Evolutionary conservation across 2,888 invertebrate genomes (phyloP).

Genomic region (Drosophila paranaensis): DNA sequence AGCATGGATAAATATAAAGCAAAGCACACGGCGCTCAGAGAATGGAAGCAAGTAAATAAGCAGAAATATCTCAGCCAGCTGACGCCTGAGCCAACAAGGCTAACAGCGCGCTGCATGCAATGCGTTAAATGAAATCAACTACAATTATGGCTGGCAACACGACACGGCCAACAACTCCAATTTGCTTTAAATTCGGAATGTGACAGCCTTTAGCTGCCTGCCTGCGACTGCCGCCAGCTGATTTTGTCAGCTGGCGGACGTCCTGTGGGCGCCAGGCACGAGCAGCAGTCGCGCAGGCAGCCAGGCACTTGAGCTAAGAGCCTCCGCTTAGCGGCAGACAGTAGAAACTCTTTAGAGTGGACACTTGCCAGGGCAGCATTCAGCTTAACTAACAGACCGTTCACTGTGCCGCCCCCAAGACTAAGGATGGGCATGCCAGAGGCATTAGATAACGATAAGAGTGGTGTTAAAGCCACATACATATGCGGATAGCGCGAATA

Average conservation of each 20-base stretch:
- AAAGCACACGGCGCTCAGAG: conserved; percentile 24
- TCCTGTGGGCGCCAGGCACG: conserved; percentile 36
- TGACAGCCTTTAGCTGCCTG: conserved; percentile 13
- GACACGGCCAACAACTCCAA: conserved; percentile 34
- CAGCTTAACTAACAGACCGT: no score
- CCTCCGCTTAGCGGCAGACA: neutral
- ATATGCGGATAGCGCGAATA: no score
- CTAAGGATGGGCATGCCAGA: neutral
- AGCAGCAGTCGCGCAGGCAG: neutral
- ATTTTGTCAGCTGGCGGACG: conserved; percentile 32
- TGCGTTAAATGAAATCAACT: conserved; percentile 52
- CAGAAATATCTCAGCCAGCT: neutral
- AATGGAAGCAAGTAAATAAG: neutral
- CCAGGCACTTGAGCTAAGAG: neutral
- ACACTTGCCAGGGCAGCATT: neutral
- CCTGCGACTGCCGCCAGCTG: conserved; percentile 32
- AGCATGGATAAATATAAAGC: conserved; percentile 15
- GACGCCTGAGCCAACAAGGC: conserved; percentile 4
- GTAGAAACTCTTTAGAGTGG: neutral
- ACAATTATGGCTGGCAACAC: conserved; percentile 36
- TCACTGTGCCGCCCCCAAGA: neutral
- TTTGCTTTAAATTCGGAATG: conserved; percentile 28
- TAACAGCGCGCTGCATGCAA: conserved; percentile 22
- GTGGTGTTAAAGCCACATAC: neutral
- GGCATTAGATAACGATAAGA: neutral